phyloP scores from a whole-genome alignment of 23 tunicate species.

The Halocynthia roretzi region DNA sequence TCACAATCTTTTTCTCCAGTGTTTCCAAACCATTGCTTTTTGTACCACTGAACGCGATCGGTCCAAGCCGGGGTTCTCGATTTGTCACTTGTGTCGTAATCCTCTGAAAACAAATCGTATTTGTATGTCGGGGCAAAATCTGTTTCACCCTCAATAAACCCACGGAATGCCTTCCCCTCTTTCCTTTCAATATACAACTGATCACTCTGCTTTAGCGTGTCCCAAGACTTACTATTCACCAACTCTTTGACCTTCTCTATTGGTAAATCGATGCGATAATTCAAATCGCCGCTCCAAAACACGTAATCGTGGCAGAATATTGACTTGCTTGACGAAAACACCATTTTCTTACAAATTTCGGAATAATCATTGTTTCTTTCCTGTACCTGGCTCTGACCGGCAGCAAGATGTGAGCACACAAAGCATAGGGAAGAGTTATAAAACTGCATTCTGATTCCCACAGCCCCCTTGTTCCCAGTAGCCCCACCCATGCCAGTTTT shows the following conservation, averaged over 20 bases:
- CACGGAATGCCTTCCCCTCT: constrained; percentile 74
- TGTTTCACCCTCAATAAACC: constrained; percentile 76
- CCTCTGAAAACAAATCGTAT: constrained; percentile 92
- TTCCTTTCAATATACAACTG: constrained; percentile 76
- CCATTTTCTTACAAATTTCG: constrained; percentile 61
- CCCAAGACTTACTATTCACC: constrained; percentile 71
- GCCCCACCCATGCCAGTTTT: constrained; percentile 98
- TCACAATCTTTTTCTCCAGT: not conserved
- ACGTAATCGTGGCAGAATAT: constrained; percentile 66
- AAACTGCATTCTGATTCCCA: constrained; percentile 49
- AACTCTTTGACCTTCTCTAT: constrained; percentile 63
- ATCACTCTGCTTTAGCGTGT: constrained; percentile 56
- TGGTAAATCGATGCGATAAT: constrained; percentile 87
- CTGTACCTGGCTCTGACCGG: constrained; percentile 85
- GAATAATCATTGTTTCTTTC: constrained; percentile 86
- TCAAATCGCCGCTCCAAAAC: constrained; percentile 99
- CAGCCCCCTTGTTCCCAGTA: constrained; percentile 97
- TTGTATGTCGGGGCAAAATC: constrained; percentile 99
- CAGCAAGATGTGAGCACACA: constrained; percentile 97
- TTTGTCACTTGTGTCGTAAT: constrained; percentile 96
- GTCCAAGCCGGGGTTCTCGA: constrained; percentile 96
- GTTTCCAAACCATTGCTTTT: constrained; percentile 38
- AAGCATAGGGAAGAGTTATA: constrained; percentile 81
- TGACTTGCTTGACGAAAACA: constrained; percentile 28
- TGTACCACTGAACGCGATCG: constrained; percentile 87